phyloP scores from a whole-genome alignment of 2,797 vertebrate genomes.

The Helostoma temminkii region DNA sequence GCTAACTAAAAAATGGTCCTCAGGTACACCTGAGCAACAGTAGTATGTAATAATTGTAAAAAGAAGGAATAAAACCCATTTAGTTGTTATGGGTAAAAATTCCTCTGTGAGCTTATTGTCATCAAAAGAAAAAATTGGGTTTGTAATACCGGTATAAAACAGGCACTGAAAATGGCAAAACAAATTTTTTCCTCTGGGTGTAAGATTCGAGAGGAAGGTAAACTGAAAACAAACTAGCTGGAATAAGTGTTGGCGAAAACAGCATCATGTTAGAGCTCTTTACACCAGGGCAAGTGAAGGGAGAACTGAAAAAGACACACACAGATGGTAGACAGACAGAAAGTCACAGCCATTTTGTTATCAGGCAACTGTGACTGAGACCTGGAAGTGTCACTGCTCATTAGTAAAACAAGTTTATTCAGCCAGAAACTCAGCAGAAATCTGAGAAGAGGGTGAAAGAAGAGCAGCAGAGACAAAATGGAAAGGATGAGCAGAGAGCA shows the following conservation, averaged over 20 bases:
- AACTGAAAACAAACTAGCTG: slow-evolving; percentile 40
- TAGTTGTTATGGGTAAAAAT: slow-evolving; percentile 19
- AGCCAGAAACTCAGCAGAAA: slow-evolving; percentile 56
- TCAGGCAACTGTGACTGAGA: slow-evolving; percentile 71
- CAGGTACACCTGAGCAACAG: slow-evolving; percentile 10
- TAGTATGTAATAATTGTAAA: too few relatives aligned
- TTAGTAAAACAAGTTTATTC: slow-evolving; percentile 79
- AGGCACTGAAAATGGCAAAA: slow-evolving; percentile 29
- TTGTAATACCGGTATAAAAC: slow-evolving; percentile 20
- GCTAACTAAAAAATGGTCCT: slow-evolving; percentile 14
- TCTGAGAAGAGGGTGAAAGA: slow-evolving; percentile 25
- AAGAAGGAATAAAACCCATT: slow-evolving; percentile 15
- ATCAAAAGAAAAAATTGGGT: slow-evolving; percentile 32
- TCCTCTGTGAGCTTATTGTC: slow-evolving; percentile 22
- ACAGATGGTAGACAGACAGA: slow-evolving; percentile 59
- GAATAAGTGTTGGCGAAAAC: slow-evolving; percentile 24
- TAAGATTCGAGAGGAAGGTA: slow-evolving; percentile 28
- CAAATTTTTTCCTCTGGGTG: slow-evolving; percentile 5
- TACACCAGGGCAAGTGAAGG: slow-evolving; percentile 16
- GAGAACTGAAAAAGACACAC: slow-evolving; percentile 51
- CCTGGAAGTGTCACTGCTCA: slow-evolving; percentile 74
- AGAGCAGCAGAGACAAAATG: slow-evolving; percentile 25
- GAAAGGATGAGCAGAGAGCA: slow-evolving; percentile 27
- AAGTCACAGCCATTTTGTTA: slow-evolving; percentile 66
- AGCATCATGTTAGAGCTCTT: slow-evolving; percentile 25